phyloP scores from a whole-genome alignment of 2,113 vertebrate genomes.

The Sorex fumeus region DNA sequence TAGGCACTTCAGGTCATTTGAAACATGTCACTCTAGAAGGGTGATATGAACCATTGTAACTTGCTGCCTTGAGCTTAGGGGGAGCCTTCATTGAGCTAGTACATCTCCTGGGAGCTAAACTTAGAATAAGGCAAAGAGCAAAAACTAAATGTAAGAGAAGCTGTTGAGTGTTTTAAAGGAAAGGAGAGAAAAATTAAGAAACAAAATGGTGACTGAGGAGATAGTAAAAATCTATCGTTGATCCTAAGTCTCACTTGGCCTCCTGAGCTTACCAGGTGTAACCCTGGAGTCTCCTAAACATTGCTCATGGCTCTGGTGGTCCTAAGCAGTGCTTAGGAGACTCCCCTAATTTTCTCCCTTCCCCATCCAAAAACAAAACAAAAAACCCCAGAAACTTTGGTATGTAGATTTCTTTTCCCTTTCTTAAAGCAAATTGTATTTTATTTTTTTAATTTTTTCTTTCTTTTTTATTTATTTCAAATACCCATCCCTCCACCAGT shows the following conservation, averaged over 20 bases:
- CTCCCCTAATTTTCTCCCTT: too few relatives aligned
- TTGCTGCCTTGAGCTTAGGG: neutral
- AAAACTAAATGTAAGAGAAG: neutral
- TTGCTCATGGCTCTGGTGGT: neutral
- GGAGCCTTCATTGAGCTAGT: neutral
- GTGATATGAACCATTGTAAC: neutral
- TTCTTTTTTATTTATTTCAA: too few relatives aligned
- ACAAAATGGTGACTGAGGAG: too few relatives aligned
- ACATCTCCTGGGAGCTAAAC: neutral
- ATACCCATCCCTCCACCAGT: too few relatives aligned
- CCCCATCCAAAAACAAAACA: neutral
- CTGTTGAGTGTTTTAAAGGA: neutral
- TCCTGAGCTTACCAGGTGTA: too few relatives aligned
- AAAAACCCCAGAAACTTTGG: neutral
- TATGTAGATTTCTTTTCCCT: neutral
- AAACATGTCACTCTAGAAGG: neutral
- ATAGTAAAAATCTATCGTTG: too few relatives aligned
- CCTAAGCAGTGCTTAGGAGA: too few relatives aligned
- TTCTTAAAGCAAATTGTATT: too few relatives aligned
- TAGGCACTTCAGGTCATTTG: constrained; percentile 32
- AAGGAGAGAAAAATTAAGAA: neutral
- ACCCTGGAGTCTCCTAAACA: too few relatives aligned
- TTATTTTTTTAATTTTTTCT: too few relatives aligned
- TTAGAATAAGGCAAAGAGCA: neutral
- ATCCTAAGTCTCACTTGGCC: too few relatives aligned